Conservation (phyloP, 2,113 vertebrate genomes). For the Pluvialis apricaria region DNA sequence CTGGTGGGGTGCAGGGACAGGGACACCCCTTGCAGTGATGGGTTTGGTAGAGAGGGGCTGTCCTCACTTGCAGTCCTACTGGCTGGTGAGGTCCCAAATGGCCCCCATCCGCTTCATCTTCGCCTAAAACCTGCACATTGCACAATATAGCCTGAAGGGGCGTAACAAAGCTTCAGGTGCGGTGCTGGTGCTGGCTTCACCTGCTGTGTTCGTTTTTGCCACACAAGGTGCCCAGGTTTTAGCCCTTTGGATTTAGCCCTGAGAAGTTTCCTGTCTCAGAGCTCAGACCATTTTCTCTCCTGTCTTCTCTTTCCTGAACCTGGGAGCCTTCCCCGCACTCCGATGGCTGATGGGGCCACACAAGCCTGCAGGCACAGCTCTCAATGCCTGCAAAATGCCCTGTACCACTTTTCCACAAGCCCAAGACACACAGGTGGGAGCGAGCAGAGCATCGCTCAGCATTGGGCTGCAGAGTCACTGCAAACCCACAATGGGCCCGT, state of each 20-base stretch:
- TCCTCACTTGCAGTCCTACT: not conserved
- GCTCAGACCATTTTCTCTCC: not conserved
- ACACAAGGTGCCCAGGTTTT: not conserved
- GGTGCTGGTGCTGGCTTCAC: rapidly evolving
- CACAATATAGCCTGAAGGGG: not conserved
- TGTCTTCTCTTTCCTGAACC: too few species aligned
- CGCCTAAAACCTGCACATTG: not conserved
- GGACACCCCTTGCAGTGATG: not conserved
- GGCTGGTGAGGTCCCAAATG: not conserved
- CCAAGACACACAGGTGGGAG: too few species aligned
- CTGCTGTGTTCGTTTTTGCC: not conserved
- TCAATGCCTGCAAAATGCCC: too few species aligned
- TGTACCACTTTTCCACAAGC: too few species aligned
- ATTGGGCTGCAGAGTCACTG: too few species aligned
- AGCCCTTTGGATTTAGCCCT: not conserved
- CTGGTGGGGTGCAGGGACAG: not conserved
- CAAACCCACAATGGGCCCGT: too few species aligned
- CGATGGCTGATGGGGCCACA: too few species aligned
- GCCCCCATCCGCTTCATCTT: not conserved
- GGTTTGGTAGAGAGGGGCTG: not conserved
- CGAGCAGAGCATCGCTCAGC: too few species aligned
- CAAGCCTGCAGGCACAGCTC: too few species aligned
- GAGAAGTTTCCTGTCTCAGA: not conserved
- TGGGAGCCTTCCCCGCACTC: too few species aligned
- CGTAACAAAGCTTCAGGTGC: not conserved